Base-by-base conservation (phyloP, 2,888 invertebrate genomes). In the Disparrhopalites patrizii region DNA sequence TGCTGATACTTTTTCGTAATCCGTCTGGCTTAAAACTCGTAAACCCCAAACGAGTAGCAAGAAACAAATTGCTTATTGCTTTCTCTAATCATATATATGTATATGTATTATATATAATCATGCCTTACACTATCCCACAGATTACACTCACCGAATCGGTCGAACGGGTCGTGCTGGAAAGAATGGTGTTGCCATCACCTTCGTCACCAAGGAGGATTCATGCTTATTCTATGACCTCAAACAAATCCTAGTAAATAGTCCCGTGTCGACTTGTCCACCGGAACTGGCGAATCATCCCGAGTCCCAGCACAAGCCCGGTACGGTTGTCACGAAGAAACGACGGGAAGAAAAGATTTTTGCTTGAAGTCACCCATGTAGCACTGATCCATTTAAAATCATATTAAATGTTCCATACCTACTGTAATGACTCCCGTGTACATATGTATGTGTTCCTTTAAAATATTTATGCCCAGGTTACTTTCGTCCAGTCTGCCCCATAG, bases 151-250 rank as follows among this genome's bases (percentile, higher is more conserved):
- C 88, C 90, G 99, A 83, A 98, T 99, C 78, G 99, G 98, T 79
- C 88, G 98, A 83, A 99, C 97, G 0, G 99, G 98, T 77, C 92
- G 99, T 82, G 99, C 98, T 0, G 99, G 99, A 56, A 99, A 99
- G 81, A 90, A 89, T 76, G 99, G 99, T 81, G 86, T 91, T 75
- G 97, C 99, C 20, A 89, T 99, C 71, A 91, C 94, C 15, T 98
- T 99, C 82, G 87, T 94, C 60, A 99, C 99, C 0, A 96, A 97
- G 78, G 98, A 99, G 73, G 99, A 99, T 80, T 91, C 91, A 23
- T 84, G 84, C 18, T 82, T 99, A 63, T 99, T 97, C 84, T 99
- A 95, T 79, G 99, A 99, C 81, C 83, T 99, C 73, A 99, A 99
- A 79, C 94, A 95, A 81, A 87, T 90, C 61, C 83, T 95, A 56